phyloP scores from a whole-genome alignment of 2,113 vertebrate species.

The Alethe diademata region DNA sequence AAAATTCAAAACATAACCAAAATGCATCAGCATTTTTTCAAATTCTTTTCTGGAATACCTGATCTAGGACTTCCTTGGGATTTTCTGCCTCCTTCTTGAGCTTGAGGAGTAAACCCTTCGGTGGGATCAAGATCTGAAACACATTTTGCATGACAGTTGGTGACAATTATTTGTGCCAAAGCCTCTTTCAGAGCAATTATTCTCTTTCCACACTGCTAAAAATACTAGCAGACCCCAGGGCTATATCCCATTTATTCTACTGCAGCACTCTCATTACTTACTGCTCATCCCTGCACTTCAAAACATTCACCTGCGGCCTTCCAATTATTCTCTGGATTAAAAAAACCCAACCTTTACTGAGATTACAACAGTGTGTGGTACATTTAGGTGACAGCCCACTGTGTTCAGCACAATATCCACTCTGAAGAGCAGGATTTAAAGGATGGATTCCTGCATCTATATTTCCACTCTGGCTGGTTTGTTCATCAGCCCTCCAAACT shows the following conservation, averaged over 20 bases:
- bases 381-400: not conserved
- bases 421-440: not conserved
- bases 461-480: not conserved
- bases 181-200: not conserved
- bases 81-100: constrained; percentile 95
- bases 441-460: fast-evolving
- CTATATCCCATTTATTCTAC: not conserved
- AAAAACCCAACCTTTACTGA: not conserved
- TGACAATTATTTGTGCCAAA: not conserved
- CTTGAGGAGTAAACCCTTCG: constrained; percentile 90
- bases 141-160: not conserved
- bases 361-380: fast-evolving
- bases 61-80: constrained; percentile 93
- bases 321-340: not conserved
- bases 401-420: fast-evolving
- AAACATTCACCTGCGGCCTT: not conserved
- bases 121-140: constrained; percentile 92
- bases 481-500: not conserved
- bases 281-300: not conserved
- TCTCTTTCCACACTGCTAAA: not conserved
- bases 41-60: constrained; percentile 76
- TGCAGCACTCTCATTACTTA: not conserved
- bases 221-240: not conserved
- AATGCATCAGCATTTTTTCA: not conserved
- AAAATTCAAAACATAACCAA: not conserved